Evolutionary conservation across 2,888 invertebrate genomes (phyloP).

Genomic region (Neocrepidodera transversa): DNA sequence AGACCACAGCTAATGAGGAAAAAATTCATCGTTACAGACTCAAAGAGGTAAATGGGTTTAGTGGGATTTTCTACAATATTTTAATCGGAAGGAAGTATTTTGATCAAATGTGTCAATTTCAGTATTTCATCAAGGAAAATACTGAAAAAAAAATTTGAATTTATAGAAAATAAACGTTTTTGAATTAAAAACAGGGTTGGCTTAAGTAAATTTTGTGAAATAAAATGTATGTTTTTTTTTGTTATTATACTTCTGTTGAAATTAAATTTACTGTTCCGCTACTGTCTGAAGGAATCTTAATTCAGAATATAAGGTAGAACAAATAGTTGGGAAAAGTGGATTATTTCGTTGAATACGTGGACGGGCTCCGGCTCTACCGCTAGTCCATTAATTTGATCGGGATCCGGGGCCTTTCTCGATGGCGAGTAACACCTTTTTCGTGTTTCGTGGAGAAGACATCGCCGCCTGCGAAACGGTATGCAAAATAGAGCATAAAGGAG

Average conservation of each 20-base stretch:
- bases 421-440: constrained; percentile 62
- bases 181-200: too few species aligned
- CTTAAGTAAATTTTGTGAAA: too few species aligned
- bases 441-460: constrained; percentile 57
- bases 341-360: constrained; percentile 59
- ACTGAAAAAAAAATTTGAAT: too few species aligned
- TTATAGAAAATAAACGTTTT: too few species aligned
- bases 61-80: too few species aligned
- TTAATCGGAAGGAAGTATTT: too few species aligned
- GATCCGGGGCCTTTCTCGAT: constrained; percentile 39
- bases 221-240: too few species aligned
- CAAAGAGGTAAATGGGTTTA: too few species aligned
- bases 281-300: constrained; percentile 43
- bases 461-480: constrained; percentile 58
- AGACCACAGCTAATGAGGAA: too few species aligned
- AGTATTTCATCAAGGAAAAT: too few species aligned
- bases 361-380: constrained; percentile 42
- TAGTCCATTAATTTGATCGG: constrained; percentile 60
- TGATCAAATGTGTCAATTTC: too few species aligned
- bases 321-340: constrained; percentile 61
- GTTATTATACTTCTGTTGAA: neutral
- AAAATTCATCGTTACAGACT: too few species aligned
- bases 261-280: neutral
- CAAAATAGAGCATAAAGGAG: constrained; percentile 57
- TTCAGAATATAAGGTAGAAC: constrained; percentile 56